Evolutionary conservation across 2,797 vertebrate species (phyloP), one percentile per base, ranked within the genome.

Genomic region (Lindbergichthys nudifrons): DNA sequence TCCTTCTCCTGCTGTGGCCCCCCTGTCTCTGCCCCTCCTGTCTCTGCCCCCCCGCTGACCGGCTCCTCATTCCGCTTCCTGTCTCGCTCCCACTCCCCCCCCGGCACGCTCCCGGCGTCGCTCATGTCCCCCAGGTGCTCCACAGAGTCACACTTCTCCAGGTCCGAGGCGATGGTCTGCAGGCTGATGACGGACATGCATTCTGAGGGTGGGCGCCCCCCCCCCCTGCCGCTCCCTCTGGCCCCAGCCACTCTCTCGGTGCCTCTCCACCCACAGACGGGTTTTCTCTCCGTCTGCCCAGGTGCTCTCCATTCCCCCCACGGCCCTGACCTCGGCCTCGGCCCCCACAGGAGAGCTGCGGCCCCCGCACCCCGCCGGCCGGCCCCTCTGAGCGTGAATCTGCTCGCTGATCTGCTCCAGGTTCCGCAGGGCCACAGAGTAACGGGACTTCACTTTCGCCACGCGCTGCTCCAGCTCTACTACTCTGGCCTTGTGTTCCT

Each of bases 331-430:
- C 19, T 93, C 92, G 0, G 95, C 92, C 83, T 97, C 96, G 0
- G 96, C 96, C 0, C 96, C 96, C 0, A 96, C 91, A 0, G 96
- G 96, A 1, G 96, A 96, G 26, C 95, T 95, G 1, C 96, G 94
- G 19, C 92, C 94, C 0, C 88, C 91, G 0, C 89, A 83, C 56
- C 76, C 50, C 1, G 76, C 60, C 46, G 79, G 73, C 0, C 75
- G 89, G 0, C 92, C 90, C 73, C 93, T 89, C 0, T 96, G 95
- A 0, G 95, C 95, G 0, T 97, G 97, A 74, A 98, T 97, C 83
- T 98, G 96, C 71, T 98, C 97, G 0, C 97, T 97, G 93, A 98
- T 97, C 89, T 96, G 95, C 66, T 98, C 97, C 81, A 98, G 91
- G 90, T 96, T 98, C 0, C 96, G 90, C 13, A 98, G 89, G 10